Conservation (phyloP, 2,888 invertebrate genomes). For the Lasioglossum calceatum region DNA sequence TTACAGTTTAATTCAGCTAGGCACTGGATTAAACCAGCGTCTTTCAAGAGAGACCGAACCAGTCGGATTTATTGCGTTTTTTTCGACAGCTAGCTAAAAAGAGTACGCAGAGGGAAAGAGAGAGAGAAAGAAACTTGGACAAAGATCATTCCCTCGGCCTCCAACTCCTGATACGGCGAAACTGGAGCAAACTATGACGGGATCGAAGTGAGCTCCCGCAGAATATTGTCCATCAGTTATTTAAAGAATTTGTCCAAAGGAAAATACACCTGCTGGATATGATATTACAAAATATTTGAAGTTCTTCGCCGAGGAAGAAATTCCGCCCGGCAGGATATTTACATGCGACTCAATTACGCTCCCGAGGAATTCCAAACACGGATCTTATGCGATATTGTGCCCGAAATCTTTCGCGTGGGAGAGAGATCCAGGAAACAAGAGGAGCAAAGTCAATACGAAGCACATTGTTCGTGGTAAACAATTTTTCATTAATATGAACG, state of each 20-base stretch:
- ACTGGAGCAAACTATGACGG: conserved; percentile 16
- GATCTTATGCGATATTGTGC: background rate
- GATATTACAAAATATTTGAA: conserved; percentile 12
- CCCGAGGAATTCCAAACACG: background rate
- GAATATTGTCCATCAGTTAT: background rate
- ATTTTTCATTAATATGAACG: background rate
- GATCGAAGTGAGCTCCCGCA: background rate
- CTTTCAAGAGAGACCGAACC: conserved; percentile 57
- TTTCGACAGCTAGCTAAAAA: background rate
- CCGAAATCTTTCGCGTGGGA: background rate
- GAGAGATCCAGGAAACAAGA: background rate
- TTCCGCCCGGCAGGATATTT: background rate
- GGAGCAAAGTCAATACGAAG: background rate
- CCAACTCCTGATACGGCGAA: conserved; percentile 19
- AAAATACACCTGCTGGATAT: background rate
- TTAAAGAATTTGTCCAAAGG: background rate
- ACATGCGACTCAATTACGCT: background rate
- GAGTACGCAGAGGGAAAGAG: background rate
- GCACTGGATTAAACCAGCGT: conserved; percentile 62
- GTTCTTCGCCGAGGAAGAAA: background rate
- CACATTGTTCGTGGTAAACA: background rate
- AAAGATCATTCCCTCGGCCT: conserved; percentile 6
- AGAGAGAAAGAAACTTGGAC: conserved; percentile 2
- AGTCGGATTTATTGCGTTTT: conserved; percentile 63
- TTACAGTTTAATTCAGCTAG: conserved; percentile 66